Base-by-base conservation (phyloP, 2,113 vertebrate genomes). In the Sprattus sprattus region DNA sequence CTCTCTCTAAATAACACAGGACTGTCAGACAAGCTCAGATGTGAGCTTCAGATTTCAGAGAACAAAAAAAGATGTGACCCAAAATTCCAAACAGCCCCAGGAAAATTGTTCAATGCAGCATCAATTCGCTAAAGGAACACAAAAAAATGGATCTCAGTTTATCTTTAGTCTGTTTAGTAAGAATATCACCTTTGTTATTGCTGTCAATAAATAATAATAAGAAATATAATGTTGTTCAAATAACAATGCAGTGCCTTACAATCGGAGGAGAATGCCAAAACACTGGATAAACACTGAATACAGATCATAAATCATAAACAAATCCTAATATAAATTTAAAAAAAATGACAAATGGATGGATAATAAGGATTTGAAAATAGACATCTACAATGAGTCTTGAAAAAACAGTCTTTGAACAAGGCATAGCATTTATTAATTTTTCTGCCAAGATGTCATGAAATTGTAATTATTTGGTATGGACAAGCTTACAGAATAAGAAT, bases 21-120 rank as follows among this genome's bases (percentile, higher is more conserved):
- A 18, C 75, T 67, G 45, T 81, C 84, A 83, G 16, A 44, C 16
- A 45, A 80, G 39, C 52, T 86, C 13, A 81, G n/a, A 86, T 81
- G 15, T 25, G 45, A 81, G 45, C 81, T 57, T 54, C 13, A 18
- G 44, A 75, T 67, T 82, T 85, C 54, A 46, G 22, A 49, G 39
- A 22, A 75, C 45, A 18, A 60, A 60, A 39, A 81, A 84, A 39
- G 67, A 82, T 10, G 16, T 84, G 87, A 84, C 82, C 85, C 64
- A 81, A 82, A 86, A 84, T 86, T 57, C 67, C 87, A 28, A 75
- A 78, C 52, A 46, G 39, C 46, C 85, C 81, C 52, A 22, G 78
- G 78, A 45, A 67, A 81, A 81, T 81, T 81, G 45, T 46, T 67
- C 83, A 81, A 81, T 54, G 64, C 52, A 45, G 67, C 82, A 84